These are phyloP conservation scores for Diachasmimorpha longicaudata DNA, from an alignment of 1,140 invertebrate species.

Conservation along the genomic window DNA sequence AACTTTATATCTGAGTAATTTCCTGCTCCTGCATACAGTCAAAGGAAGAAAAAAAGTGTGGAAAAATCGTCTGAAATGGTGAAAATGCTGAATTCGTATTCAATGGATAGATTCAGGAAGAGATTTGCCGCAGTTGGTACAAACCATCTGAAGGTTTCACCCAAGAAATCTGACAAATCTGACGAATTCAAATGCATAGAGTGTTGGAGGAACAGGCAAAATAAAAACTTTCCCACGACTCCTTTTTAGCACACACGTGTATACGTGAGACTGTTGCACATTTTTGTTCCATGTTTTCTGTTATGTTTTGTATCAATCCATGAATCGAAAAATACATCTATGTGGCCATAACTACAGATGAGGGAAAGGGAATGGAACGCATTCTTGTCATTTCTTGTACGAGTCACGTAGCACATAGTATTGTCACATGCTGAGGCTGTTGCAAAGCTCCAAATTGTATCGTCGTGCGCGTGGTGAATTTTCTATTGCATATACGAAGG, in stretches of 20 bases:
- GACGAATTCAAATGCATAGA: slow-evolving; percentile 49
- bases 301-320: neutral
- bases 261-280: neutral
- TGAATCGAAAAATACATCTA: neutral
- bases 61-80: neutral
- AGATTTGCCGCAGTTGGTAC: neutral
- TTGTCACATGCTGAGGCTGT: slow-evolving; percentile 51
- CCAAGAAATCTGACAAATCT: slow-evolving; percentile 50
- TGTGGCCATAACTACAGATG: neutral
- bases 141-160: slow-evolving; percentile 18
- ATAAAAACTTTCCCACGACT: neutral
- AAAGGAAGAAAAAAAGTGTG: too few species aligned
- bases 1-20: too few species aligned
- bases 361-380: neutral
- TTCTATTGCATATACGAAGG: slow-evolving; percentile 10
- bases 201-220: slow-evolving; percentile 26
- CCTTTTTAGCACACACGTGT: neutral
- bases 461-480: slow-evolving; percentile 43
- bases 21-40: too few species aligned
- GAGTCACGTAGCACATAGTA: slow-evolving; percentile 51
- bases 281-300: neutral
- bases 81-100: neutral
- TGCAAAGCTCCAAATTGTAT: slow-evolving; percentile 54
- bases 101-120: neutral
- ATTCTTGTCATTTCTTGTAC: slow-evolving; percentile 23